Evolutionary conservation across 2,888 invertebrate species (phyloP).

Genomic region (Apodemia hepburni): DNA sequence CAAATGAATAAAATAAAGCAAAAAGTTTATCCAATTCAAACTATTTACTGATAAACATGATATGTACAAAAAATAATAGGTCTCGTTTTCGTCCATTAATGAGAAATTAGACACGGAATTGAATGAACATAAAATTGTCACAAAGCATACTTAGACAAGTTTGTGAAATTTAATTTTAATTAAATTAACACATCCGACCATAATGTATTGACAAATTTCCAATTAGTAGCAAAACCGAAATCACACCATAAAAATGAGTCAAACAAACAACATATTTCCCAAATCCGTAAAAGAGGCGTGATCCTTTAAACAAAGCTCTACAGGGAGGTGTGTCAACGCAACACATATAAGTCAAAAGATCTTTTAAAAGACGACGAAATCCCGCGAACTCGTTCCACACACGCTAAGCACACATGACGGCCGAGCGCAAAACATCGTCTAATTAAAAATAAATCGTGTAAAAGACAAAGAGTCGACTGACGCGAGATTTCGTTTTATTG

Average conservation of each 20-base stretch:
- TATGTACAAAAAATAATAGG: no score
- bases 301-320: conserved; percentile 6
- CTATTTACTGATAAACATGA: no score
- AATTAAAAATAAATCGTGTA: conserved; percentile 59
- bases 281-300: conserved; percentile 1
- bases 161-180: no score
- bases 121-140: no score
- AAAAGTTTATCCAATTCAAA: no score
- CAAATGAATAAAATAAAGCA: no score
- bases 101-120: no score
- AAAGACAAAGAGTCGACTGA: conserved; percentile 47
- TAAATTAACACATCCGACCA: no score
- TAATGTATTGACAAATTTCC: background rate
- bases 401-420: conserved; percentile 31
- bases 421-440: conserved; percentile 36
- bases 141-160: no score
- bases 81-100: no score
- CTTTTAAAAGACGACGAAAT: conserved; percentile 27
- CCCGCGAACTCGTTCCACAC: conserved; percentile 32
- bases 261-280: background rate
- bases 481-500: conserved; percentile 66
- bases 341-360: conserved; percentile 25
- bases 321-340: conserved; percentile 9
- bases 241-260: background rate
- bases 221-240: background rate